phyloP scores from a whole-genome alignment of 2,797 vertebrate genomes.

The Betta splendens region DNA sequence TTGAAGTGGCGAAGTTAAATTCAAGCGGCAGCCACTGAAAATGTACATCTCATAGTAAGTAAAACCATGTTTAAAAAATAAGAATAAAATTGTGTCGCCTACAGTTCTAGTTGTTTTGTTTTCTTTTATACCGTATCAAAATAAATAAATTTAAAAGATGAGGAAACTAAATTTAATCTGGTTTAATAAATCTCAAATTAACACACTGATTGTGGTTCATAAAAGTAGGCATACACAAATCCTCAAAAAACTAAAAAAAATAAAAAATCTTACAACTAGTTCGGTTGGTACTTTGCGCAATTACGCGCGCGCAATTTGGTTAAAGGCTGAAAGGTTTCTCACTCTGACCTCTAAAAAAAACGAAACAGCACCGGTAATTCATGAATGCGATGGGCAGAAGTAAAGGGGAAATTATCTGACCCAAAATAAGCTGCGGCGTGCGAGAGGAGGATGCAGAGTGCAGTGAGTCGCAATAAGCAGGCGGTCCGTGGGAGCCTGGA shows the following conservation, averaged over 20 bases:
- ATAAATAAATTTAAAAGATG: not conserved
- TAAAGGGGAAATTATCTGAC: conserved; percentile 66
- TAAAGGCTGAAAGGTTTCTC: not conserved
- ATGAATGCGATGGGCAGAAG: not conserved
- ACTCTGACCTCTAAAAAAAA: not conserved
- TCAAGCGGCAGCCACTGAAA: not conserved
- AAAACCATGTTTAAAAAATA: not conserved
- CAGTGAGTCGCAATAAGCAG: conserved; percentile 82
- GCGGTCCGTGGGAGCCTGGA: conserved; percentile 84
- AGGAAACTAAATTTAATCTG: not conserved
- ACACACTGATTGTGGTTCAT: not conserved
- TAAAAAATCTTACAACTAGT: not conserved
- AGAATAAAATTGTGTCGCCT: not conserved
- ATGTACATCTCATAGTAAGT: not conserved
- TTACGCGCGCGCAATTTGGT: conserved; percentile 61
- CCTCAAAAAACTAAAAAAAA: not conserved
- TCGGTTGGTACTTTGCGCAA: conserved; percentile 18
- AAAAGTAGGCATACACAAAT: not conserved
- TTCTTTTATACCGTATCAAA: not conserved
- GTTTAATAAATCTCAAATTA: not conserved
- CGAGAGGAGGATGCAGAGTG: conserved; percentile 84
- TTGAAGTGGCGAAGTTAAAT: not conserved
- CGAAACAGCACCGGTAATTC: conserved; percentile 11
- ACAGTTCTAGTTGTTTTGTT: not conserved
- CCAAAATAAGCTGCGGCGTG: conserved; percentile 84